phyloP scores from a whole-genome alignment of 2,888 invertebrate species.

The Electrophaes corylata region DNA sequence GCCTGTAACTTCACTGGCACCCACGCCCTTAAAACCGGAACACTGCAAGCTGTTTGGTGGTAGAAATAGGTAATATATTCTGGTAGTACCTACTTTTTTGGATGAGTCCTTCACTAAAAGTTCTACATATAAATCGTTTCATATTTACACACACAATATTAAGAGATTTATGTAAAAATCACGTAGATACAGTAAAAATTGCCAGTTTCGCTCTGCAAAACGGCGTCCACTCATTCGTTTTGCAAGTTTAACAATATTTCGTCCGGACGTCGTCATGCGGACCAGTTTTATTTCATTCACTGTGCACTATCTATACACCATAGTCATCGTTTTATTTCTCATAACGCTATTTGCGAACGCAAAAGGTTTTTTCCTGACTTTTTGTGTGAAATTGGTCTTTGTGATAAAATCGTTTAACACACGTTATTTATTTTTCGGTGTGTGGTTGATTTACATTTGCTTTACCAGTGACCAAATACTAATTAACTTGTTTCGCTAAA shows the following conservation, averaged over 20 bases:
- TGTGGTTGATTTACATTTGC: neutral
- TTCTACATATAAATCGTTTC: neutral
- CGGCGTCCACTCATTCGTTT: constrained; percentile 63
- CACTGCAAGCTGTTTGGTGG: neutral
- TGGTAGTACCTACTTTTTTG: too few relatives aligned
- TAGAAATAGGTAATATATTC: too few relatives aligned
- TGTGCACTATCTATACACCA: constrained; percentile 20
- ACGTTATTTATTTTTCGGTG: neutral
- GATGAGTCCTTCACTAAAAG: too few relatives aligned
- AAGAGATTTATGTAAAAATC: constrained; percentile 26
- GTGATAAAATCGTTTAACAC: constrained; percentile 8
- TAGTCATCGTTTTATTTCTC: constrained; percentile 32
- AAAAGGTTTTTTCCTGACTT: constrained; percentile 28
- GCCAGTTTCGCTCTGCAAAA: constrained; percentile 41
- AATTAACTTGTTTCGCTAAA: too few relatives aligned
- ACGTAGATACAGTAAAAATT: constrained; percentile 32
- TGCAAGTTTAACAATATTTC: constrained; percentile 80
- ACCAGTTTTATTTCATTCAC: constrained; percentile 36
- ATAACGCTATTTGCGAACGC: constrained; percentile 31
- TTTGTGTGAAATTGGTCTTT: constrained; percentile 14
- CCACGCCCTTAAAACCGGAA: too few relatives aligned
- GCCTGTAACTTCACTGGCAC: too few relatives aligned
- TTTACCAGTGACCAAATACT: neutral
- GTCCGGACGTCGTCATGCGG: constrained; percentile 49
- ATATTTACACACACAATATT: constrained; percentile 18